Evolutionary conservation across 2,888 invertebrate genomes (phyloP).

Genomic region (Ormyrus rosae): DNA sequence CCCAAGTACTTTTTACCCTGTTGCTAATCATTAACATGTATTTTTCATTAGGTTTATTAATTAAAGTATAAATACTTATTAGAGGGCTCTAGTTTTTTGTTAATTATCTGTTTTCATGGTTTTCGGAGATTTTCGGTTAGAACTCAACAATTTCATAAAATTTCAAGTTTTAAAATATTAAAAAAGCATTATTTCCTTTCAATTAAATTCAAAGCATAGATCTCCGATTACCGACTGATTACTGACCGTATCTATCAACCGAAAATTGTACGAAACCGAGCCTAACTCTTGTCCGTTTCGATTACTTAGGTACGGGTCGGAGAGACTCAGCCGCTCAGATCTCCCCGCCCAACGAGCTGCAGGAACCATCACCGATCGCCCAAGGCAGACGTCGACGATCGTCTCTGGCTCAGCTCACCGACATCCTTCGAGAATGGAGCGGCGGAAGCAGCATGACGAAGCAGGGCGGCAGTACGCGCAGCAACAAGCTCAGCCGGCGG

Average conservation of each 20-base stretch:
- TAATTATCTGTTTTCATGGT: no score
- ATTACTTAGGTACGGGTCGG: conserved; percentile 78
- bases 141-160: no score
- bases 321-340: conserved; percentile 95
- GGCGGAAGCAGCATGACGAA: conserved; percentile 78
- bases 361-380: conserved; percentile 82
- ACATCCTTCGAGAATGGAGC: conserved; percentile 92
- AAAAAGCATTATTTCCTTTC: no score
- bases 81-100: no score
- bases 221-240: no score
- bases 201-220: no score
- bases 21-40: neutral
- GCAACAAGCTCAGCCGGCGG: conserved; percentile 82
- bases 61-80: neutral
- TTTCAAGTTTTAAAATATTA: no score
- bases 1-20: no score
- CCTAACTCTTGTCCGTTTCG: no score
- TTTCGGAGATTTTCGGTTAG: no score
- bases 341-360: conserved; percentile 87
- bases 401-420: conserved; percentile 91
- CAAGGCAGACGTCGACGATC: conserved; percentile 86
- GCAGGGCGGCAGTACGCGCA: conserved; percentile 46
- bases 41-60: conserved; percentile 25
- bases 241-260: no score
- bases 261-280: neutral